A percentile compares a stretch with the other conserved stretches of the same genome.
Conservation (phyloP, 2,113 vertebrate genomes). For the Dasyurus viverrinus region DNA sequence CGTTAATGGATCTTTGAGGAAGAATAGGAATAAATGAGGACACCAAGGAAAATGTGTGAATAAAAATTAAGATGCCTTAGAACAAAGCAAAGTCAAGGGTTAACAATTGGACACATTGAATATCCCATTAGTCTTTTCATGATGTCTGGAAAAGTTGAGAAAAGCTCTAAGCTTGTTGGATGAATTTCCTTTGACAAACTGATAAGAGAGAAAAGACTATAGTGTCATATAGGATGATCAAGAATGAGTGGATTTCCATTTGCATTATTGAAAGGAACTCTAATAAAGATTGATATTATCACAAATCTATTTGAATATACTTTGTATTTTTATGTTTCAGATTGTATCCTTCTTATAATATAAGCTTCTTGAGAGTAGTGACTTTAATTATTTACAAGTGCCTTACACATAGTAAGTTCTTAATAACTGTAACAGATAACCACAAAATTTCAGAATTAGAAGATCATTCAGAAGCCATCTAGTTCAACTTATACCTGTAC, state of each 20-base stretch:
- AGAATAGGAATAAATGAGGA: not conserved
- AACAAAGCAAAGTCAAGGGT: not conserved
- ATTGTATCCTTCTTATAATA: not conserved
- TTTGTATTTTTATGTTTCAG: not conserved
- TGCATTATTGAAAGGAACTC: not conserved
- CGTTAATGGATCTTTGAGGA: not conserved
- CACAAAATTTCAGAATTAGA: not conserved
- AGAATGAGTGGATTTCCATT: not conserved
- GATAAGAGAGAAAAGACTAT: not conserved
- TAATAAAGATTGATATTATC: not conserved
- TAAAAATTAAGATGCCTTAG: not conserved
- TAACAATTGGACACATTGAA: not conserved
- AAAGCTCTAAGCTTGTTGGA: not conserved
- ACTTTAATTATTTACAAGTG: not conserved
- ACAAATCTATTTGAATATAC: not conserved
- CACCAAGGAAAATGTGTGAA: not conserved
- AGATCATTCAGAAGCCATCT: not conserved
- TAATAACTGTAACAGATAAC: not conserved
- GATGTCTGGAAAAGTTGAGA: not conserved
- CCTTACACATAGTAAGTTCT: not conserved
- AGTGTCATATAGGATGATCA: not conserved
- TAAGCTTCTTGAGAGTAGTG: not conserved
- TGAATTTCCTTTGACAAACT: not conserved
- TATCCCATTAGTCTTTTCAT: too few relatives aligned
- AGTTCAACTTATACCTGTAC: not conserved